Conservation (phyloP, 2,113 vertebrate genomes). For the Phyllostomus hastatus region DNA sequence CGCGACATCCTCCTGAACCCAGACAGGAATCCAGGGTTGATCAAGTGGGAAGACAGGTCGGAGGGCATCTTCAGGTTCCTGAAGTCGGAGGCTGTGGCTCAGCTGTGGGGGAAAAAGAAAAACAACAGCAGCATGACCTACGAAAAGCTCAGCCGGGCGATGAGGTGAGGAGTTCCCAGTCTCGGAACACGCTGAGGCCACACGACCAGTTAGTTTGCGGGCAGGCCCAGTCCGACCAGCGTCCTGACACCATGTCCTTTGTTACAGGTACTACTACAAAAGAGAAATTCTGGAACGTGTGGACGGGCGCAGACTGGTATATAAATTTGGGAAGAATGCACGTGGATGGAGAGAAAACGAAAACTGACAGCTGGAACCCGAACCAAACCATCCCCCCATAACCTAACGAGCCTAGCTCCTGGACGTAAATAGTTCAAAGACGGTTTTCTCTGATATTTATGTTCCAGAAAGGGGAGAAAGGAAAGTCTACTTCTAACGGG, state of each 20-base stretch:
- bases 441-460: constrained; percentile 86
- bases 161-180: constrained; percentile 85
- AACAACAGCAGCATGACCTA: constrained; percentile 99
- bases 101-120: constrained; percentile 98
- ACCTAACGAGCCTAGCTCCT: background rate
- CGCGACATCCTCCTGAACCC: constrained; percentile 96
- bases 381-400: background rate
- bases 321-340: constrained; percentile 98
- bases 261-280: constrained; percentile 98
- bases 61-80: constrained; percentile 97
- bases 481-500: constrained; percentile 77
- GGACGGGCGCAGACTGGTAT: constrained; percentile 96
- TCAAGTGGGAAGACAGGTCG: constrained; percentile 97
- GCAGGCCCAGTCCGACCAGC: background rate
- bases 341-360: constrained; percentile 96
- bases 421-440: constrained; percentile 83
- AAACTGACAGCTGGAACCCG: constrained; percentile 78
- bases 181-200: rapidly evolving
- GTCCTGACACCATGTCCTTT: constrained; percentile 37
- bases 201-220: rapidly evolving
- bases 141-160: constrained; percentile 97
- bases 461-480: constrained; percentile 70
- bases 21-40: constrained; percentile 95
- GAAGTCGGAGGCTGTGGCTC: constrained; percentile 97
- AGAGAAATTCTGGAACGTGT: constrained; percentile 97